A percentile compares a stretch with the other conserved stretches of the same genome.
These are phyloP conservation scores for Nematolebias whitei DNA, from an alignment of 2,113 vertebrate genomes.

Conservation along the genomic window DNA sequence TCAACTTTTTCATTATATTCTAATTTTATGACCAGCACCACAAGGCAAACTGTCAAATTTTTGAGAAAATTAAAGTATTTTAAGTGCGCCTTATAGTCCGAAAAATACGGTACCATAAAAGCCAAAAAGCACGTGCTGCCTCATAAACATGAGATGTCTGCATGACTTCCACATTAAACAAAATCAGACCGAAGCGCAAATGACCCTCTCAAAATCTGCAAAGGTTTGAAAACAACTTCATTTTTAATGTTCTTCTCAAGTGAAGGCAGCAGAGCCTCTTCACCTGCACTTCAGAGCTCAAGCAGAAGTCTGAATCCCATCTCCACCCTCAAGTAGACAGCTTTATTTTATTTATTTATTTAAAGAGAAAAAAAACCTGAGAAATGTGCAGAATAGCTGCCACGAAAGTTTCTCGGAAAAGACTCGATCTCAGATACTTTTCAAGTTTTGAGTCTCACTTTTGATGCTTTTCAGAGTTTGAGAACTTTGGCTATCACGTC, in stretches of 20 bases:
- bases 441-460: conserved; percentile 40
- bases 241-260: conserved; percentile 53
- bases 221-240: conserved; percentile 55
- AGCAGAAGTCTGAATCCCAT: conserved; percentile 42
- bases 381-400: neutral
- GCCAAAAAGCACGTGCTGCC: neutral
- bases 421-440: conserved; percentile 35
- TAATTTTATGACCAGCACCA: no score
- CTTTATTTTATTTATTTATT: conserved; percentile 12
- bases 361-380: neutral
- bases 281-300: conserved; percentile 13
- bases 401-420: conserved; percentile 45
- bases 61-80: no score
- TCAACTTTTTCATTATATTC: no score
- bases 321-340: neutral
- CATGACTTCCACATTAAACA: conserved; percentile 19
- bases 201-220: conserved; percentile 51
- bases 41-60: no score
- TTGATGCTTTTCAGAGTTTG: conserved; percentile 45
- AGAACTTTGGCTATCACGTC: conserved; percentile 42
- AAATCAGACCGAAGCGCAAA: conserved; percentile 33
- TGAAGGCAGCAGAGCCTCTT: conserved; percentile 23
- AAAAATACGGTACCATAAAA: no score
- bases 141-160: conserved; percentile 1
- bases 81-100: no score